Evolutionary conservation across 53 echinoderm and acorn worm species (phyloP).

Genomic region (Hippasteria phrygiana): DNA sequence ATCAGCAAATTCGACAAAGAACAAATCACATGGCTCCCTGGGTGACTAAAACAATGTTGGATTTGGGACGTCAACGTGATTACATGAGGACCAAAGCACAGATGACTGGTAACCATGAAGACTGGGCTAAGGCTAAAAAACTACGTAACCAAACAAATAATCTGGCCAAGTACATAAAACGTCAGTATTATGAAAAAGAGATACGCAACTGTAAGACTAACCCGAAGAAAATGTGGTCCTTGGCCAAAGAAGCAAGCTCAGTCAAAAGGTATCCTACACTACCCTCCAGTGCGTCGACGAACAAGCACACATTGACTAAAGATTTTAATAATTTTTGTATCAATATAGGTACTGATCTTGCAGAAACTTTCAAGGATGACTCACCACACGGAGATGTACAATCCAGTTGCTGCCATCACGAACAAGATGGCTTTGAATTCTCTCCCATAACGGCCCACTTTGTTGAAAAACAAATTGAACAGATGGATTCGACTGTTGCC

Average conservation of each 20-base stretch:
- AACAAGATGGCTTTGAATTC: neutral
- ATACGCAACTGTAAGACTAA: neutral
- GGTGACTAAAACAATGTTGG: neutral
- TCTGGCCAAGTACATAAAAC: neutral
- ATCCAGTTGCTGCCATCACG: neutral
- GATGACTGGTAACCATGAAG: neutral
- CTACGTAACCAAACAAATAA: neutral
- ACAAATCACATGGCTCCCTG: neutral
- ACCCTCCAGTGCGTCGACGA: neutral
- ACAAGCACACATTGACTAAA: neutral
- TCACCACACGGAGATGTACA: neutral
- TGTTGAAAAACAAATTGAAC: neutral
- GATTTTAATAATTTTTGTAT: neutral
- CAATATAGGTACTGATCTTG: neutral
- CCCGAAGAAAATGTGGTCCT: no score
- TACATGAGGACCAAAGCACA: neutral
- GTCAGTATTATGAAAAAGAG: neutral
- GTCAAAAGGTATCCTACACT: neutral
- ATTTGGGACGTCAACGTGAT: neutral
- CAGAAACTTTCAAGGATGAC: neutral
- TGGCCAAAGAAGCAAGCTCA: conserved; percentile 2
- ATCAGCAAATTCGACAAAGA: neutral
- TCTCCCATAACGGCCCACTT: neutral
- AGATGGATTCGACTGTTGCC: neutral
- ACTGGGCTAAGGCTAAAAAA: neutral